Evolutionary conservation across 2,888 invertebrate genomes (phyloP).

Genomic region (Cantharis rufa): DNA sequence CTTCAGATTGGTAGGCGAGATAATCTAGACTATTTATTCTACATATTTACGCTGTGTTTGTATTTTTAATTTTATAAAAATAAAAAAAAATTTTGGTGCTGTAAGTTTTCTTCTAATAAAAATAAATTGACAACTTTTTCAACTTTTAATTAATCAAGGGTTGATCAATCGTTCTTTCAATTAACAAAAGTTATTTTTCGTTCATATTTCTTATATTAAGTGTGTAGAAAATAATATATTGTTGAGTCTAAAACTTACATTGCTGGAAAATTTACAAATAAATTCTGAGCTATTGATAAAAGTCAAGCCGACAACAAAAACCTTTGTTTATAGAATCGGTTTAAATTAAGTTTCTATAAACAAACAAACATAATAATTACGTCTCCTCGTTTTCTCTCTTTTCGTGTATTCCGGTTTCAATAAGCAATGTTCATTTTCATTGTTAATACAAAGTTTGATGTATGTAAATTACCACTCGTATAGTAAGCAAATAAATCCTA

Average conservation of each 20-base stretch:
- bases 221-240: too few relatives aligned
- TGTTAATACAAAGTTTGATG: constrained; percentile 15
- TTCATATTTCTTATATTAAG: too few relatives aligned
- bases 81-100: too few relatives aligned
- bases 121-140: too few relatives aligned
- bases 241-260: neutral
- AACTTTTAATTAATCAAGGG: too few relatives aligned
- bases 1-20: too few relatives aligned
- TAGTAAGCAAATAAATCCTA: neutral
- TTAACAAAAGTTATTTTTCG: too few relatives aligned
- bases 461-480: neutral
- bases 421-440: constrained; percentile 5
- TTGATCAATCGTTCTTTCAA: too few relatives aligned
- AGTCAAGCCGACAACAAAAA: constrained; percentile 16
- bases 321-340: constrained; percentile 18
- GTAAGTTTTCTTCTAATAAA: too few relatives aligned
- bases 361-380: constrained; percentile 19
- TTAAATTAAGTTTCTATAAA: constrained; percentile 23
- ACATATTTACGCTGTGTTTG: too few relatives aligned
- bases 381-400: constrained; percentile 2
- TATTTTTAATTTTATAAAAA: too few relatives aligned
- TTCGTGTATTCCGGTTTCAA: constrained; percentile 3
- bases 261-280: neutral
- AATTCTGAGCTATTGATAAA: neutral
- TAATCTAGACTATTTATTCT: too few relatives aligned